These are phyloP conservation scores for Grapholita molesta DNA, from an alignment of 1,140 invertebrate genomes.

Conservation along the genomic window DNA sequence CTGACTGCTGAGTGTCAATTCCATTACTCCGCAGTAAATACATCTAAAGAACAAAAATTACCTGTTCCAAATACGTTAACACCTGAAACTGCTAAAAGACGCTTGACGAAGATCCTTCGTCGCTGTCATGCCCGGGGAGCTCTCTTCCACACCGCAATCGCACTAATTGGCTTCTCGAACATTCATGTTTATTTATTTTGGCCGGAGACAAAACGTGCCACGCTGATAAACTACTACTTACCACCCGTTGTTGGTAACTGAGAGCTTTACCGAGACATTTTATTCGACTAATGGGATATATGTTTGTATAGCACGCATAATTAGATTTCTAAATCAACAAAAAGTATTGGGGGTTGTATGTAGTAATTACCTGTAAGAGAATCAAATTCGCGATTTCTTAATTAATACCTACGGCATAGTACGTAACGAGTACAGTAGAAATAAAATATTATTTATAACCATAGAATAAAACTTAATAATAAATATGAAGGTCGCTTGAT, in stretches of 20 bases:
- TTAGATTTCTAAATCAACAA: neutral
- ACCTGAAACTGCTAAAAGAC: neutral
- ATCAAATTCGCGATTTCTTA: too few species aligned
- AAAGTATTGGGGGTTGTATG: too few species aligned
- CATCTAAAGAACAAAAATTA: too few species aligned
- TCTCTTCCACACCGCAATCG: neutral
- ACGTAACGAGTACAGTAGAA: too few species aligned
- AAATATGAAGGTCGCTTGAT: too few species aligned
- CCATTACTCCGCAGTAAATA: too few species aligned
- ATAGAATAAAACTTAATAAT: too few species aligned
- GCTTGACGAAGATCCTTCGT: neutral
- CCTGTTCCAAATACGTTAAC: neutral
- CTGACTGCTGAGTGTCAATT: too few species aligned
- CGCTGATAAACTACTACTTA: neutral
- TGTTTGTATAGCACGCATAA: neutral
- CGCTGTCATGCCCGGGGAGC: neutral
- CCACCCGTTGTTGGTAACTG: neutral
- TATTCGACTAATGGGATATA: neutral
- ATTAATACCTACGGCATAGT: too few species aligned
- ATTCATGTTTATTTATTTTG: slow-evolving; percentile 14
- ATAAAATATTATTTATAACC: too few species aligned
- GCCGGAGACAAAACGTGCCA: neutral
- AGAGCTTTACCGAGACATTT: neutral
- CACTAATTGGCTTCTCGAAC: slow-evolving; percentile 13
- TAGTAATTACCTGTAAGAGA: too few species aligned